Base-by-base conservation (phyloP, 2,888 invertebrate genomes). In the Pammene fasciana region DNA sequence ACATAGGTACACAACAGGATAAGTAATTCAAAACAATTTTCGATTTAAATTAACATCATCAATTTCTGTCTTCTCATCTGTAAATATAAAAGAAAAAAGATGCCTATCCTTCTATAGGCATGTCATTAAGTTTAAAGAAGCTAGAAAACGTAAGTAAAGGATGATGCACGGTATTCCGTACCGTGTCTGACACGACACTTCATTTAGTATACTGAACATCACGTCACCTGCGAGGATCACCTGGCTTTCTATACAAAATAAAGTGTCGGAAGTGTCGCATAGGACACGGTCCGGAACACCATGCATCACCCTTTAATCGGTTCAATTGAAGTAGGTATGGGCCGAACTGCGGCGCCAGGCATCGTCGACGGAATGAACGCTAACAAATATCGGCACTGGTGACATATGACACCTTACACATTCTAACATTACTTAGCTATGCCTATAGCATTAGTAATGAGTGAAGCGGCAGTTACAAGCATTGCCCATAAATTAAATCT, bases 401-500 rank as follows among this genome's bases (percentile, higher is more conserved):
- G 88, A 91, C 89, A 90, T 89, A 90, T 87, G 89, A 89, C 87
- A 90, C 86, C 86, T 87, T 82, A 87, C 85, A 88, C 85, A 86
- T 86, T 88, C 87, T 88, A 88, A 89, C 88, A 89, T 89, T 86
- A 87, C 83, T 86, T 83, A 85, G 81, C 81, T 79, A 82, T 82
- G 86, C 79, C 84, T 82, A 82, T 79, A 85, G 87, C 87, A 88
- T 89, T 89, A 85, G 88, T 90, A 88, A 89, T 87, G 88, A 89
- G 88, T 88, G 90, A 89, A 88, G 87, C 86, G 81, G 84, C 80
- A 83, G 84, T 83, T 83, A 83, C 87, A 84, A 87, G 82, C 88
- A 79, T 81, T 83, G 87, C 82, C 86, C 87, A 91, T 92, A 91
- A 92, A 92, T 92, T 91, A 90, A 90, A 91, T 90, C 92, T 92